phyloP scores from a whole-genome alignment of 2,888 invertebrate species.

The Andrena camellia region DNA sequence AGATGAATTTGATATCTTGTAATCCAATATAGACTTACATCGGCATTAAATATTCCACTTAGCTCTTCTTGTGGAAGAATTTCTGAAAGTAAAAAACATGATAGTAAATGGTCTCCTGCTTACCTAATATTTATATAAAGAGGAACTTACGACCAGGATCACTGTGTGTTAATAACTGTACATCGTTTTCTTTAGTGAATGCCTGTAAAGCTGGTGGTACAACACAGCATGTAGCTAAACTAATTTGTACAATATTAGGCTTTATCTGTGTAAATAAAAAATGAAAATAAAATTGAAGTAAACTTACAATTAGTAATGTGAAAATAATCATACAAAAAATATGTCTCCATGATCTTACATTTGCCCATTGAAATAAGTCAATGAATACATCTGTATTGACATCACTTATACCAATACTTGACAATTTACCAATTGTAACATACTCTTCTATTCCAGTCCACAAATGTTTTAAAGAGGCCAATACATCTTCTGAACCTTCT shows the following conservation, averaged over 20 bases:
- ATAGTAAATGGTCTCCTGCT: slow-evolving; percentile 26
- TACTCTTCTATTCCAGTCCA: slow-evolving; percentile 93
- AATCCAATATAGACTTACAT: slow-evolving; percentile 89
- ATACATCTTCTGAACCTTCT: slow-evolving; percentile 74
- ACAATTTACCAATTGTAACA: slow-evolving; percentile 88
- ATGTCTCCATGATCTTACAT: slow-evolving; percentile 81
- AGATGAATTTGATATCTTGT: slow-evolving; percentile 95
- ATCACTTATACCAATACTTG: slow-evolving; percentile 93
- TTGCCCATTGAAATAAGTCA: slow-evolving; percentile 91
- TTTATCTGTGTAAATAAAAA: slow-evolving; percentile 87
- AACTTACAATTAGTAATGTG: background rate
- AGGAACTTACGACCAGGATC: slow-evolving; percentile 92
- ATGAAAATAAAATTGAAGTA: slow-evolving; percentile 7
- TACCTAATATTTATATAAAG: slow-evolving; percentile 24
- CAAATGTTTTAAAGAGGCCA: slow-evolving; percentile 88
- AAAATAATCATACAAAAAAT: background rate
- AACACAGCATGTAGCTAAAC: slow-evolving; percentile 96
- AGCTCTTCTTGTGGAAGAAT: slow-evolving; percentile 87
- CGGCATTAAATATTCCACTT: slow-evolving; percentile 87
- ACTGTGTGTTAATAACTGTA: slow-evolving; percentile 97
- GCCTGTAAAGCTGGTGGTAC: slow-evolving; percentile 96
- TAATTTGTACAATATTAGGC: slow-evolving; percentile 96
- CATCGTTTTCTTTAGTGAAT: slow-evolving; percentile 95
- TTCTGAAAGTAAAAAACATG: slow-evolving; percentile 84
- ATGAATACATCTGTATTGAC: slow-evolving; percentile 93